Conservation (phyloP, 53 echinoderm and acorn worm genomes). For the Paracentrotus lividus region DNA sequence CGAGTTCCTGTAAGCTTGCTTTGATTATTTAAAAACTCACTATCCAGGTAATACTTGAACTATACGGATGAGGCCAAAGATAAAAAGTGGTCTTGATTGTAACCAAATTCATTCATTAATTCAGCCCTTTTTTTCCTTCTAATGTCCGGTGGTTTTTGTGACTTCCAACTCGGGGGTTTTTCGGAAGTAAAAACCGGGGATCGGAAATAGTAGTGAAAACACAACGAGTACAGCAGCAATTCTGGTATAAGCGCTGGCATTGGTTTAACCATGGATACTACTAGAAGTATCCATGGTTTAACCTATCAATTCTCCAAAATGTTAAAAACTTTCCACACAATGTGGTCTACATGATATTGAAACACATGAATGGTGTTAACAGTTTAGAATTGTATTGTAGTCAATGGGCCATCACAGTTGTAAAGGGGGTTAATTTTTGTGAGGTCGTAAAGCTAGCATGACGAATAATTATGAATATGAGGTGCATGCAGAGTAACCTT, state of each 20-base stretch:
- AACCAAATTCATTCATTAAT: constrained; percentile 46
- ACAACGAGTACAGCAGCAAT: constrained; percentile 32
- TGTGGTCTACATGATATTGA: not conserved
- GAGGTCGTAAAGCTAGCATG: not conserved
- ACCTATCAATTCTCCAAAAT: not conserved
- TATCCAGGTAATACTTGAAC: constrained; percentile 22
- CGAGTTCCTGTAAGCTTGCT: not conserved
- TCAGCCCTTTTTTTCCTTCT: not conserved
- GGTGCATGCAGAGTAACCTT: not conserved
- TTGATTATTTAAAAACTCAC: constrained; percentile 19
- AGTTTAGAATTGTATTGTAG: not conserved
- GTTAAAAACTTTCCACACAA: not conserved
- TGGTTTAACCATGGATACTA: not conserved
- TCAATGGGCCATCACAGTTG: no score
- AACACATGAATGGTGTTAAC: not conserved
- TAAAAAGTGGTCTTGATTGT: constrained; percentile 32
- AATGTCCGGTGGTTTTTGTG: not conserved
- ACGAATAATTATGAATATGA: not conserved
- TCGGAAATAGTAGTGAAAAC: constrained; percentile 58
- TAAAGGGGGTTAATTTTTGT: no score
- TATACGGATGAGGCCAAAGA: constrained; percentile 25
- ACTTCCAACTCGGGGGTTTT: constrained; percentile 15
- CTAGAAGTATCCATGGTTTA: not conserved
- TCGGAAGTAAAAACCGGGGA: constrained; percentile 55
- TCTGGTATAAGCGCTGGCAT: no score